phyloP scores from a whole-genome alignment of 2,797 vertebrate species.

The Sorex maritimensis region DNA sequence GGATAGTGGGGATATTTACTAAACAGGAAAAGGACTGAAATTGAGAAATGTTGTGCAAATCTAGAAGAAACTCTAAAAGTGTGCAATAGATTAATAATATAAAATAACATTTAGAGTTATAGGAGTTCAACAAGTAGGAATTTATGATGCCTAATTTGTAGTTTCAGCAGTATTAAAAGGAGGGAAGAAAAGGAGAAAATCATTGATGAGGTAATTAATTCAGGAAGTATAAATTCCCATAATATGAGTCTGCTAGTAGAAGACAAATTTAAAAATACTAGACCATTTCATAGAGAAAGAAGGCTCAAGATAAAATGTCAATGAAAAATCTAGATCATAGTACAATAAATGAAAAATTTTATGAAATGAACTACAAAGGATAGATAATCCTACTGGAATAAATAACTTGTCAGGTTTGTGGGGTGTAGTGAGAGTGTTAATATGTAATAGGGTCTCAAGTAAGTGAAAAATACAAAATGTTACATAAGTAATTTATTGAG shows the following conservation, averaged over 20 bases:
- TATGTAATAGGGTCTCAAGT: background rate
- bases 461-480: slow-evolving; percentile 12
- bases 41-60: background rate
- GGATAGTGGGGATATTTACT: background rate
- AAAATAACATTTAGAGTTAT: slow-evolving; percentile 12
- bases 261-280: background rate
- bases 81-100: background rate
- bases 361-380: background rate
- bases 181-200: slow-evolving; percentile 7
- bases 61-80: background rate
- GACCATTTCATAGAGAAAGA: background rate
- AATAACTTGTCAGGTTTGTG: background rate
- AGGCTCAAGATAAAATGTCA: background rate
- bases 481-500: background rate
- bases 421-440: background rate
- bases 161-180: background rate
- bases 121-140: background rate
- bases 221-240: background rate
- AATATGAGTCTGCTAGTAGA: background rate
- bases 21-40: background rate
- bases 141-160: background rate
- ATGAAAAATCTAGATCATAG: background rate
- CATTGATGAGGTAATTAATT: background rate
- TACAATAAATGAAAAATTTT: slow-evolving; percentile 2
- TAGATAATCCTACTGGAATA: background rate